These are phyloP conservation scores for Drosophila gaucha DNA, from an alignment of 2,888 invertebrate genomes.

Conservation along the genomic window DNA sequence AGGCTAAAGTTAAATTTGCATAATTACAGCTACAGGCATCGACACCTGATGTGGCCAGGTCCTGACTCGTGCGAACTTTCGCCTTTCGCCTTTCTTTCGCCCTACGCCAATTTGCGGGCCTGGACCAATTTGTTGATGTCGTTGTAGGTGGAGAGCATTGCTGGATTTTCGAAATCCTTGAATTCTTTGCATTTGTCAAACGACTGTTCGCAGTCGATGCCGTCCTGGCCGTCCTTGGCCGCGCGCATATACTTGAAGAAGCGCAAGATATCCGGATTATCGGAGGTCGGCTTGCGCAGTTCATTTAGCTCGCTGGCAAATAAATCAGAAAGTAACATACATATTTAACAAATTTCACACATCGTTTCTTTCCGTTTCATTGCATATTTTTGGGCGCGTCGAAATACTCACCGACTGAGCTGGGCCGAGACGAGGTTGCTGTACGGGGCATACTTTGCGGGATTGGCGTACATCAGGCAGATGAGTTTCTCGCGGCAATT, in stretches of 20 bases:
- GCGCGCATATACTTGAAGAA: slow-evolving; percentile 97
- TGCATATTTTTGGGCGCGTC: slow-evolving; percentile 61
- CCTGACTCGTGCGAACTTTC: slow-evolving; percentile 58
- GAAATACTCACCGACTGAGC: slow-evolving; percentile 89
- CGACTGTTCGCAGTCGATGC: slow-evolving; percentile 89
- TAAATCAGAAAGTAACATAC: slow-evolving; percentile 24
- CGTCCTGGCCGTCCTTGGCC: slow-evolving; percentile 94
- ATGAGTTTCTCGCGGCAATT: slow-evolving; percentile 92
- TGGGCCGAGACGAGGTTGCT: slow-evolving; percentile 95
- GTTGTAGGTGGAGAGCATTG: slow-evolving; percentile 94
- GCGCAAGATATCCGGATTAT: slow-evolving; percentile 93
- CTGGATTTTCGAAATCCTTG: slow-evolving; percentile 89
- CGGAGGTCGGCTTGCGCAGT: slow-evolving; percentile 92
- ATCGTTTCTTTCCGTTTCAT: neutral
- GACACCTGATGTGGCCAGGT: slow-evolving; percentile 41
- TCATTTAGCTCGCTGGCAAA: slow-evolving; percentile 91
- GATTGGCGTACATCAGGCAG: slow-evolving; percentile 94
- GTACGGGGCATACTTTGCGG: slow-evolving; percentile 94
- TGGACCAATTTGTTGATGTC: slow-evolving; percentile 95
- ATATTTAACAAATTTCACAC: slow-evolving; percentile 1
- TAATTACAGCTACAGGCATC: slow-evolving; percentile 60
- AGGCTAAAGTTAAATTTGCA: slow-evolving; percentile 76
- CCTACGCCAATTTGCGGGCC: slow-evolving; percentile 87
- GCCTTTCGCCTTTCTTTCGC: neutral
- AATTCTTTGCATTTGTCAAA: slow-evolving; percentile 89